phyloP scores from a whole-genome alignment of 2,113 vertebrate species.

The Murina feae region DNA sequence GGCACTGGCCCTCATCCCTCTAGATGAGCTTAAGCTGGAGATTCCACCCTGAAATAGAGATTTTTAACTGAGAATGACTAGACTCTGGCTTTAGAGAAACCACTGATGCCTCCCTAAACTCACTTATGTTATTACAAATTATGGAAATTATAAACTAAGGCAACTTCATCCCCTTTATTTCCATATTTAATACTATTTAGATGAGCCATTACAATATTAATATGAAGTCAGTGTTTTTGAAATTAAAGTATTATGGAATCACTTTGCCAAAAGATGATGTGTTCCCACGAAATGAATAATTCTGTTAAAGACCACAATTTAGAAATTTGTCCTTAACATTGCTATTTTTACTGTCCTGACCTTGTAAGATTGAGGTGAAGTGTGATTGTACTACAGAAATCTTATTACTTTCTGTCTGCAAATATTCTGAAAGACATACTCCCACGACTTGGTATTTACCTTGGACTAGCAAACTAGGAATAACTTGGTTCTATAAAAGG shows the following conservation, averaged over 20 bases:
- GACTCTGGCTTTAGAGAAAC: neutral
- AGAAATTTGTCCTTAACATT: neutral
- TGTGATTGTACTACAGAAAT: neutral
- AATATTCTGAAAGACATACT: slow-evolving; percentile 26
- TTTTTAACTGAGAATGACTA: neutral
- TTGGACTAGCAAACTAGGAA: slow-evolving; percentile 39
- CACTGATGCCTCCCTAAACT: neutral
- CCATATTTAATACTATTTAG: neutral
- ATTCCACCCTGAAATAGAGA: neutral
- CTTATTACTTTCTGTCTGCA: neutral
- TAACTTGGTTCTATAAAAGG: slow-evolving; percentile 23
- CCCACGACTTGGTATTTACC: neutral
- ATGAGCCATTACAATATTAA: slow-evolving; percentile 6
- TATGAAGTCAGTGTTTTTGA: neutral
- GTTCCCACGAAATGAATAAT: slow-evolving; percentile 17
- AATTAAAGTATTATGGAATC: neutral
- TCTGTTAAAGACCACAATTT: neutral
- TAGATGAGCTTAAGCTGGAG: neutral
- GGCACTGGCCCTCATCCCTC: neutral
- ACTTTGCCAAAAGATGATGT: neutral
- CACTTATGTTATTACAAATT: neutral
- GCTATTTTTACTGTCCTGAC: slow-evolving; percentile 10
- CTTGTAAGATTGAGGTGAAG: neutral
- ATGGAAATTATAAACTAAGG: neutral
- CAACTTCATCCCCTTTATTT: neutral